Evolutionary conservation across 2,888 invertebrate species (phyloP).

Genomic region (Hypomecis punctinalis): DNA sequence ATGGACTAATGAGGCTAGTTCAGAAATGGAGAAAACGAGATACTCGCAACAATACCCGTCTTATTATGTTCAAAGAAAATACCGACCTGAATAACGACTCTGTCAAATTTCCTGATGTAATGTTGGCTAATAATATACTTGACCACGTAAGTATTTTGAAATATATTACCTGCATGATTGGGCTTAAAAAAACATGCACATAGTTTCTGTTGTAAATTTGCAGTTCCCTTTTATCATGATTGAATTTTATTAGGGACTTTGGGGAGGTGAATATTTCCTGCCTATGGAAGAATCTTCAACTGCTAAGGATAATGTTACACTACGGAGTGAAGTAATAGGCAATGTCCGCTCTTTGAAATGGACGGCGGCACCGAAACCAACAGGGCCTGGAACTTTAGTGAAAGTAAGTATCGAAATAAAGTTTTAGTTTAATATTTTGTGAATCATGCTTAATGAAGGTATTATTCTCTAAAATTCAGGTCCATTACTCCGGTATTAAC

Average conservation of each 20-base stretch:
- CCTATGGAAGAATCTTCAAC: slow-evolving; percentile 12
- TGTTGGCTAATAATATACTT: slow-evolving; percentile 44
- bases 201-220: too few relatives aligned
- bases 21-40: slow-evolving; percentile 46
- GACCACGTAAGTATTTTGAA: slow-evolving; percentile 40
- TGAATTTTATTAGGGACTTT: slow-evolving; percentile 1
- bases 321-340: slow-evolving; percentile 35
- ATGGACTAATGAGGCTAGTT: slow-evolving; percentile 46
- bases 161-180: too few relatives aligned
- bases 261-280: slow-evolving; percentile 9
- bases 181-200: too few relatives aligned
- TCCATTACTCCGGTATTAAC: slow-evolving; percentile 53
- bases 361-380: slow-evolving; percentile 46
- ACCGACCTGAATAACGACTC: slow-evolving; percentile 20
- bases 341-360: slow-evolving; percentile 53
- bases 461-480: slow-evolving; percentile 49
- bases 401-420: slow-evolving; percentile 44
- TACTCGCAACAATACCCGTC: slow-evolving; percentile 40
- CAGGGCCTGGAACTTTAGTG: slow-evolving; percentile 49
- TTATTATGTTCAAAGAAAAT: slow-evolving; percentile 41
- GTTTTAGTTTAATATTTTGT: not conserved
- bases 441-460: slow-evolving; percentile 25
- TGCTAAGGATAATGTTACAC: slow-evolving; percentile 9
- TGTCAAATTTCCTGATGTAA: slow-evolving; percentile 36
- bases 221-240: too few relatives aligned